phyloP scores from a whole-genome alignment of 92 coral and sea anemone species.

The Muricea muricata region DNA sequence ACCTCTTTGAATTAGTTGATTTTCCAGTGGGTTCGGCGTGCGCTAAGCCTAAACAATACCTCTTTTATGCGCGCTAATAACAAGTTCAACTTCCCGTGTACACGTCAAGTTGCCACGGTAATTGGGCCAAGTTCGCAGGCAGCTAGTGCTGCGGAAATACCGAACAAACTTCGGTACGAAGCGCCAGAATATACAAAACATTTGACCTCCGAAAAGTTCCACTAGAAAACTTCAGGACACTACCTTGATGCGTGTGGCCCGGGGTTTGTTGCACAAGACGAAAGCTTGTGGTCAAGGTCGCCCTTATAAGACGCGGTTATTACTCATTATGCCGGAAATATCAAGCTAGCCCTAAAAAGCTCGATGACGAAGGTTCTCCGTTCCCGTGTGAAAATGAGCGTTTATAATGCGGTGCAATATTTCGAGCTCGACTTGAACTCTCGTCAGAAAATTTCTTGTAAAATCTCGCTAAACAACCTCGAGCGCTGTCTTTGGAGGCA shows the following conservation, averaged over 20 bases:
- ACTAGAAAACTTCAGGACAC: no score
- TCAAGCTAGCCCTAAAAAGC: background rate
- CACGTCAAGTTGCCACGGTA: slow-evolving; percentile 40
- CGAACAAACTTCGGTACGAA: background rate
- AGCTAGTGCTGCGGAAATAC: background rate
- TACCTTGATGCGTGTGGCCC: background rate
- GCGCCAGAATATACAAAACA: background rate
- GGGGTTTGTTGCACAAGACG: background rate
- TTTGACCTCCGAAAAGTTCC: background rate
- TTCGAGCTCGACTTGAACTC: no score
- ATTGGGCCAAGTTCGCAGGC: slow-evolving; percentile 5
- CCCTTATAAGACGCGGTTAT: background rate
- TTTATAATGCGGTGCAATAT: background rate
- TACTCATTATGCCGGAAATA: slow-evolving; percentile 15
- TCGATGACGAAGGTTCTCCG: background rate
- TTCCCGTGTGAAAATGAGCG: slow-evolving; percentile 18
- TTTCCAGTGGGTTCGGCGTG: background rate
- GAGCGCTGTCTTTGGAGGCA: background rate
- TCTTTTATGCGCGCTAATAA: background rate
- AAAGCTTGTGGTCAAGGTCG: background rate
- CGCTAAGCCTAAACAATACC: background rate
- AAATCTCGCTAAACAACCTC: no score
- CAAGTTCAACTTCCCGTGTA: slow-evolving; percentile 4
- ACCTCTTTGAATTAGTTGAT: background rate
- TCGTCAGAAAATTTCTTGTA: no score